These are phyloP conservation scores for Aelia acuminata DNA, from an alignment of 2,888 invertebrate species.

Conservation along the genomic window DNA sequence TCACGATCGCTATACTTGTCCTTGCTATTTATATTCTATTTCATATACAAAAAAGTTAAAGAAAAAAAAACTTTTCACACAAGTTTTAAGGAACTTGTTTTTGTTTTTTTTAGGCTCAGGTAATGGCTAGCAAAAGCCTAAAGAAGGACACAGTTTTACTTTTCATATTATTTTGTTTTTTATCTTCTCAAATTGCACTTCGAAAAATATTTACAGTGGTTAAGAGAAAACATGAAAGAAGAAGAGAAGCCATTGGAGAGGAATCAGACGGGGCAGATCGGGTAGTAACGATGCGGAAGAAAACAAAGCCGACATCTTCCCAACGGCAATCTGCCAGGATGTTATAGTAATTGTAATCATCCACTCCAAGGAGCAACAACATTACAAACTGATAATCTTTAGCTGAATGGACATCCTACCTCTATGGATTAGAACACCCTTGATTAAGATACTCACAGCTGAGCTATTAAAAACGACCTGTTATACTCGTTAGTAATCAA, in stretches of 20 bases:
- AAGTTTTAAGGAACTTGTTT: too few species aligned
- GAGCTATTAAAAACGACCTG: background rate
- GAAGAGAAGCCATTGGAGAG: background rate
- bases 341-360: conserved; percentile 18
- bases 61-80: too few species aligned
- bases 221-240: background rate
- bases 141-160: too few species aligned
- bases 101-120: too few species aligned
- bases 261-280: conserved; percentile 4
- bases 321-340: background rate
- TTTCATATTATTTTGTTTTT: background rate
- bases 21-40: too few species aligned
- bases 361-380: conserved; percentile 8
- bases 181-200: background rate
- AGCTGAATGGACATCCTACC: background rate
- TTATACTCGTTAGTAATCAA: background rate
- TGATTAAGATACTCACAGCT: background rate
- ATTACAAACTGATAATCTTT: background rate
- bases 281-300: conserved; percentile 4
- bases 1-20: too few species aligned
- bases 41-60: too few species aligned
- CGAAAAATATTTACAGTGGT: background rate
- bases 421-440: background rate
- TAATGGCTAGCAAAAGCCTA: too few species aligned
- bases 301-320: conserved; percentile 2